Evolutionary conservation across 1,140 invertebrate species (phyloP).

Genomic region (Orius insidiosus): DNA sequence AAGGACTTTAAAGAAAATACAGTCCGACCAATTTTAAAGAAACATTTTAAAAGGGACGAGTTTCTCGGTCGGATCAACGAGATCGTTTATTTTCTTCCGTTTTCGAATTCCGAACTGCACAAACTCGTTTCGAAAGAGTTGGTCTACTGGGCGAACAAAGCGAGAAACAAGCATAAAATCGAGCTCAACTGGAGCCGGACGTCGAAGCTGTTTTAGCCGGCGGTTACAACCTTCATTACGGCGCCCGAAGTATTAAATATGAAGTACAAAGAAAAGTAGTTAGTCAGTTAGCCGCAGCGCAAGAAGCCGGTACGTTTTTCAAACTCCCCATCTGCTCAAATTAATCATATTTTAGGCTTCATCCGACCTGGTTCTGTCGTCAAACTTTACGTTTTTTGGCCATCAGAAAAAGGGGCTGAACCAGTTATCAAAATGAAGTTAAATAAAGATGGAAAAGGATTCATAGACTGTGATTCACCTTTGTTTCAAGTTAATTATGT

Average conservation of each 20-base stretch:
- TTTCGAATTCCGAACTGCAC: conserved; percentile 63
- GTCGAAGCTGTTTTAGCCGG: conserved; percentile 67
- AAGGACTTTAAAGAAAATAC: conserved; percentile 50
- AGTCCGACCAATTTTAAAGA: conserved; percentile 73
- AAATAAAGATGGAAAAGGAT: background rate
- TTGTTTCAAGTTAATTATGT: background rate
- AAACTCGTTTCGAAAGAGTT: conserved; percentile 66
- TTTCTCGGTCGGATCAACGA: conserved; percentile 89
- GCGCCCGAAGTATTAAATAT: conserved; percentile 80
- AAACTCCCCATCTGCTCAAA: no score
- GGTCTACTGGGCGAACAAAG: conserved; percentile 54
- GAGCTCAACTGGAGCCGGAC: conserved; percentile 65
- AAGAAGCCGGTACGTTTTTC: conserved; percentile 19
- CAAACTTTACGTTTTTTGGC: background rate
- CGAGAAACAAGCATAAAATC: conserved; percentile 56
- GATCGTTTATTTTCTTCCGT: conserved; percentile 86
- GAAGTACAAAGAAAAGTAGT: conserved; percentile 78
- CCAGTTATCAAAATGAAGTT: background rate
- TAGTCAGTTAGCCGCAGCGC: conserved; percentile 46
- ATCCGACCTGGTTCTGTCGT: background rate
- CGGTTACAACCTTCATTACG: conserved; percentile 82
- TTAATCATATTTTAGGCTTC: background rate
- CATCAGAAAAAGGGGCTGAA: background rate
- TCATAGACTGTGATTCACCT: background rate
- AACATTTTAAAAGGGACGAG: conserved; percentile 75